Evolutionary conservation across 1,140 invertebrate species (phyloP).

Genomic region (Drosophila rufa): DNA sequence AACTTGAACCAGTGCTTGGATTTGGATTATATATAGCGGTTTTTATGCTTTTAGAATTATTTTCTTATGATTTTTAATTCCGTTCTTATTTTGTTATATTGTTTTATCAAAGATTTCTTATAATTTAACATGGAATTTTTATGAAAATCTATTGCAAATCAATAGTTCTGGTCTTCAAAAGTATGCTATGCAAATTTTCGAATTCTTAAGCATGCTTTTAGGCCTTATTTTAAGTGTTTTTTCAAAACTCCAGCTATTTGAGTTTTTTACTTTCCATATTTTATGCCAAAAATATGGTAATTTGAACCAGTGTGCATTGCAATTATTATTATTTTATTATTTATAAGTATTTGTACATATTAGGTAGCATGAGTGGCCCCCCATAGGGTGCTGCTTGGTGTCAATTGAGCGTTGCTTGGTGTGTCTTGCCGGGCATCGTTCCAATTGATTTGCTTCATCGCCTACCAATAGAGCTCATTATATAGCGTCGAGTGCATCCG

Average conservation of each 20-base stretch:
- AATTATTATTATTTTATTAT: slow-evolving; percentile 5
- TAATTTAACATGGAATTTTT: too few relatives aligned
- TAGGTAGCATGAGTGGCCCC: slow-evolving; percentile 1
- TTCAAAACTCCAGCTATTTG: too few relatives aligned
- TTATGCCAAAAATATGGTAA: too few relatives aligned
- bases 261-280: too few relatives aligned
- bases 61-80: neutral
- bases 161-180: too few relatives aligned
- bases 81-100: too few relatives aligned
- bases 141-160: too few relatives aligned
- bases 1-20: too few relatives aligned
- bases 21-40: too few relatives aligned
- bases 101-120: too few relatives aligned
- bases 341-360: neutral
- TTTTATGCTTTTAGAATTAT: too few relatives aligned
- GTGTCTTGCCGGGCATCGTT: slow-evolving; percentile 33
- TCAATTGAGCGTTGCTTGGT: slow-evolving; percentile 28
- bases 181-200: too few relatives aligned
- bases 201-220: neutral
- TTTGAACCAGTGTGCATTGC: neutral
- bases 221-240: neutral
- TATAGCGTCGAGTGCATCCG: slow-evolving; percentile 29
- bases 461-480: slow-evolving; percentile 39
- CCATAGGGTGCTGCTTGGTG: neutral
- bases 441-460: slow-evolving; percentile 70